These are phyloP conservation scores for Ctenodactylus gundi DNA, from an alignment of 2,113 vertebrate species.

Conservation along the genomic window DNA sequence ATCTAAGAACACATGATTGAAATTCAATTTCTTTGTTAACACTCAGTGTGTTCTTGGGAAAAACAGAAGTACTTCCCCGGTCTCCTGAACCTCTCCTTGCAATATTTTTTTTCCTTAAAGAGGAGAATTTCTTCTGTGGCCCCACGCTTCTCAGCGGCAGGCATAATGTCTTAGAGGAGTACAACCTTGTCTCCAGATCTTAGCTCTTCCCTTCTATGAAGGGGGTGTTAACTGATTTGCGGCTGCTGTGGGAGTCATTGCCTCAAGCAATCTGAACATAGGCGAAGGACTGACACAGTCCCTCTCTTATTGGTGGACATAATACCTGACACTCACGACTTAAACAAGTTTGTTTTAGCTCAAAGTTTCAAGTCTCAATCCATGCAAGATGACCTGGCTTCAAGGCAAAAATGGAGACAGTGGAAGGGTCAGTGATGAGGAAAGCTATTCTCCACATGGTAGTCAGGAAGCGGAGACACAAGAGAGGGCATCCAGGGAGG, in stretches of 20 bases:
- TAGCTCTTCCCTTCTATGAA: not conserved
- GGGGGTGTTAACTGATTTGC: not conserved
- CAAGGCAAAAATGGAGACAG: too few relatives aligned
- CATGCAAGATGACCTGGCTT: too few relatives aligned
- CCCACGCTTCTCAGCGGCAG: not conserved
- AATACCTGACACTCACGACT: too few relatives aligned
- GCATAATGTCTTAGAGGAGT: not conserved
- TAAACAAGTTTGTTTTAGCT: too few relatives aligned
- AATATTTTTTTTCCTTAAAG: not conserved
- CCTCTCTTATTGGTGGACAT: too few relatives aligned
- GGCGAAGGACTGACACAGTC: too few relatives aligned
- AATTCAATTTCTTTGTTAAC: slow-evolving; percentile 22
- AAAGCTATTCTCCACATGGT: too few relatives aligned
- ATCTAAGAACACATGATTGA: slow-evolving; percentile 29
- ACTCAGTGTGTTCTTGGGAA: not conserved
- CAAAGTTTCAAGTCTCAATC: too few relatives aligned
- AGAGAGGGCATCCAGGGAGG: too few relatives aligned
- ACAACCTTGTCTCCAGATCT: not conserved
- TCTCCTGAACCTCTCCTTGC: not conserved
- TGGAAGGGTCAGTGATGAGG: too few relatives aligned
- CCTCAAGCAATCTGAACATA: not conserved
- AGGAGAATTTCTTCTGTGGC: not conserved
- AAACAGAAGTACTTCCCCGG: not conserved
- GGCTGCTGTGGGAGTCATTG: not conserved
- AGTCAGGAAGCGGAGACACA: too few relatives aligned